Evolutionary conservation across 2,113 vertebrate genomes (phyloP).

Genomic region (Scolopax mira): DNA sequence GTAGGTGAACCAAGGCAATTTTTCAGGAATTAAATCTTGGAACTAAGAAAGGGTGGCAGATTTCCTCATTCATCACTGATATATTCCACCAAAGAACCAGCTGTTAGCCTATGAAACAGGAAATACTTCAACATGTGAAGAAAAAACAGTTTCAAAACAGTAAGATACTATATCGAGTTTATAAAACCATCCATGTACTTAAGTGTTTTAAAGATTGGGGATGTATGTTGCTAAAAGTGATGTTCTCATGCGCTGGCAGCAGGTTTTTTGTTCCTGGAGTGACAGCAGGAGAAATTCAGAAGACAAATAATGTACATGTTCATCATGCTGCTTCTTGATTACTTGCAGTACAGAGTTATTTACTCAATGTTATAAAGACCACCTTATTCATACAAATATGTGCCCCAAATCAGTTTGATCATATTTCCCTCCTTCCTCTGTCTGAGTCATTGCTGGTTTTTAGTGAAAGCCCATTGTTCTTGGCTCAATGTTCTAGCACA

Average conservation of each 20-base stretch:
- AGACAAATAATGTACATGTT: background rate
- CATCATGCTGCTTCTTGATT: background rate
- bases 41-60: background rate
- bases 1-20: background rate
- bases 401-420: background rate
- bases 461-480: background rate
- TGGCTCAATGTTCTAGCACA: background rate
- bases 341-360: background rate
- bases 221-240: background rate
- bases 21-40: background rate
- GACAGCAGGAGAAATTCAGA: background rate
- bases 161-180: background rate
- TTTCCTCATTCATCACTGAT: background rate
- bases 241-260: background rate
- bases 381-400: background rate
- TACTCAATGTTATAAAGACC: background rate
- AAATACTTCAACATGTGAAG: background rate
- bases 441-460: fast-evolving
- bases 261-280: background rate
- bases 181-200: background rate
- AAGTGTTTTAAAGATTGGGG: background rate
- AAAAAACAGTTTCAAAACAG: background rate
- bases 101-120: background rate
- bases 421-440: background rate
- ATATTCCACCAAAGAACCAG: background rate